phyloP scores from a whole-genome alignment of 2,797 vertebrate genomes.

The Mastacembelus armatus region DNA sequence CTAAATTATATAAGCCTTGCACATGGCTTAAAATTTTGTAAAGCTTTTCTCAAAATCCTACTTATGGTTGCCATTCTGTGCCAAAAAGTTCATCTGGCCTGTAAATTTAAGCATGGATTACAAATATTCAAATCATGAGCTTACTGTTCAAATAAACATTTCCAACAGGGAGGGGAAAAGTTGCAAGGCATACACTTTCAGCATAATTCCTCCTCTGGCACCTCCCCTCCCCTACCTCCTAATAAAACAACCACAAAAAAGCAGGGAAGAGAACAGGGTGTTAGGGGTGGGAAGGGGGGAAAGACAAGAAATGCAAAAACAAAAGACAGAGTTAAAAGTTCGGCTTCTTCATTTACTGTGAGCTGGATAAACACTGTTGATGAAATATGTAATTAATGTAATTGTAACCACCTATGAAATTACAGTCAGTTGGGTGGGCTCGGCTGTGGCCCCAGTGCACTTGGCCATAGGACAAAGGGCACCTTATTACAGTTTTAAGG shows the following conservation, averaged over 20 bases:
- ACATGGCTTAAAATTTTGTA: conserved; percentile 92
- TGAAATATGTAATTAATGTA: conserved; percentile 88
- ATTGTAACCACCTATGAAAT: conserved; percentile 88
- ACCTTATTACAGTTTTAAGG: conserved; percentile 86
- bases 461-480: conserved; percentile 79
- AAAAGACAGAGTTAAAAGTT: conserved; percentile 82
- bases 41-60: conserved; percentile 90
- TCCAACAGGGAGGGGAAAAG: conserved; percentile 87
- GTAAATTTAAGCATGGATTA: conserved; percentile 93
- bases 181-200: conserved; percentile 90
- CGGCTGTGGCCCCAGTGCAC: conserved; percentile 57
- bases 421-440: conserved; percentile 80
- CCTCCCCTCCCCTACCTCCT: conserved; percentile 76
- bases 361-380: conserved; percentile 85
- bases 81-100: conserved; percentile 92
- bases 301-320: conserved; percentile 70
- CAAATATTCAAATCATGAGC: conserved; percentile 92
- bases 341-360: conserved; percentile 74
- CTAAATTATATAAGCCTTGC: conserved; percentile 90
- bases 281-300: conserved; percentile 8
- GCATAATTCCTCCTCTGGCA: conserved; percentile 87
- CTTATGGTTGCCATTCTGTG: conserved; percentile 89
- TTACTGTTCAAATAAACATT: conserved; percentile 93
- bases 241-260: conserved; percentile 78
- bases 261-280: conserved; percentile 21